phyloP scores from a whole-genome alignment of 1,140 invertebrate genomes.

The Luehdorfia chinensis region DNA sequence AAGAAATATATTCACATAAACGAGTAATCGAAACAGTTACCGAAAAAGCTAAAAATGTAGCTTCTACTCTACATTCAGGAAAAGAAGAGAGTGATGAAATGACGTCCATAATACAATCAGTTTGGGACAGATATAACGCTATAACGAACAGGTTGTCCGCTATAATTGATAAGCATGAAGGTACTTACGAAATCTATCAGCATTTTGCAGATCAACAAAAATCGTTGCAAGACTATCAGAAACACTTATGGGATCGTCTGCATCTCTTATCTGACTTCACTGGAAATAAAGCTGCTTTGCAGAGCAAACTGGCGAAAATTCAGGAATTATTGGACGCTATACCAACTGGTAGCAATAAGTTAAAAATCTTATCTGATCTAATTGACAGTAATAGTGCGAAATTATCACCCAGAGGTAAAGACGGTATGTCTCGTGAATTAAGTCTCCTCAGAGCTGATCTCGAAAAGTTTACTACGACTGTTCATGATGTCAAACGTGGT shows the following conservation, averaged over 20 bases:
- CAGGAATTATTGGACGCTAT: conserved; percentile 87
- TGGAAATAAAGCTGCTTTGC: conserved; percentile 87
- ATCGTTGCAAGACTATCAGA: conserved; percentile 90
- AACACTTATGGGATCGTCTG: conserved; percentile 90
- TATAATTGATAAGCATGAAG: conserved; percentile 81
- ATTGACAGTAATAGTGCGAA: conserved; percentile 81
- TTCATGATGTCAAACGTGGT: conserved; percentile 86
- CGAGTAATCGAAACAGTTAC: conserved; percentile 92
- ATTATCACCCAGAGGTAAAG: conserved; percentile 86
- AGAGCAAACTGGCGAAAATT: conserved; percentile 85
- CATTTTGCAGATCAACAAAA: conserved; percentile 92
- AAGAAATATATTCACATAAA: conserved; percentile 94
- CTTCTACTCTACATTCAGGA: conserved; percentile 77
- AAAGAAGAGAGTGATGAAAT: conserved; percentile 81
- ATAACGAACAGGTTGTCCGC: conserved; percentile 75
- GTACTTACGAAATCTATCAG: conserved; percentile 86
- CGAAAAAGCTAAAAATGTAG: conserved; percentile 87
- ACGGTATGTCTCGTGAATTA: conserved; percentile 88
- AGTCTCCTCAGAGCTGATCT: conserved; percentile 86
- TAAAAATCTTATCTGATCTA: conserved; percentile 83
- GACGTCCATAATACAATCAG: conserved; percentile 81
- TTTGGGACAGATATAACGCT: conserved; percentile 87
- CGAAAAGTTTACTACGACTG: conserved; percentile 87
- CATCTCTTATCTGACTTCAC: conserved; percentile 87
- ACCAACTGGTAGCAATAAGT: conserved; percentile 83